A percentile compares a stretch with the other conserved stretches of the same genome.
Conservation (phyloP, 1,140 invertebrate species). For the Brachionus rotundiformis region DNA sequence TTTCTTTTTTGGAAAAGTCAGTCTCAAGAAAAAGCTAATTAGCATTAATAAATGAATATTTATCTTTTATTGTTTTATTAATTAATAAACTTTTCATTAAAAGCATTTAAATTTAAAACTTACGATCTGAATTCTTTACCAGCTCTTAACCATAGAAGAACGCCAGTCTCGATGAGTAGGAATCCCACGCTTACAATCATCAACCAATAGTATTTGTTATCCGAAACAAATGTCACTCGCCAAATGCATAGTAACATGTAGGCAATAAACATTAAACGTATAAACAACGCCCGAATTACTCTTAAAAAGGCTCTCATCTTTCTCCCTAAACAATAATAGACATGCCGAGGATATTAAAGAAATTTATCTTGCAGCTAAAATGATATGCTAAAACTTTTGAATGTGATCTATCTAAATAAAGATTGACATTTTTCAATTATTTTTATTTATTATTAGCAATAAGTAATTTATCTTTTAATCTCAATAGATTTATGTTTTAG, state of each 20-base stretch:
- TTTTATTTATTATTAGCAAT: conserved; percentile 14
- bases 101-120: neutral
- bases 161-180: conserved; percentile 12
- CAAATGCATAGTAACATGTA: conserved; percentile 35
- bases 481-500: neutral
- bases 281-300: conserved; percentile 41
- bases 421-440: conserved; percentile 12
- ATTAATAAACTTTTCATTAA: no score
- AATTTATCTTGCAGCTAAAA: neutral
- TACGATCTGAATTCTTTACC: conserved; percentile 51
- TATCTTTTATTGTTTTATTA: no score
- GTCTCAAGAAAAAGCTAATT: no score
- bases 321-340: neutral
- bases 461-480: conserved; percentile 16
- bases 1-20: no score
- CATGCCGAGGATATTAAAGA: neutral
- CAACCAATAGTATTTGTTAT: conserved; percentile 50
- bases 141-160: conserved; percentile 46
- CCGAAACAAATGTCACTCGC: conserved; percentile 29
- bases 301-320: conserved; percentile 50
- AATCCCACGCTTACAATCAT: conserved; percentile 45
- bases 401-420: neutral
- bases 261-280: conserved; percentile 44
- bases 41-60: no score
- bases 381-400: neutral